These are phyloP conservation scores for Coccyzus lansbergi DNA, from an alignment of 2,797 vertebrate species.

Conservation along the genomic window DNA sequence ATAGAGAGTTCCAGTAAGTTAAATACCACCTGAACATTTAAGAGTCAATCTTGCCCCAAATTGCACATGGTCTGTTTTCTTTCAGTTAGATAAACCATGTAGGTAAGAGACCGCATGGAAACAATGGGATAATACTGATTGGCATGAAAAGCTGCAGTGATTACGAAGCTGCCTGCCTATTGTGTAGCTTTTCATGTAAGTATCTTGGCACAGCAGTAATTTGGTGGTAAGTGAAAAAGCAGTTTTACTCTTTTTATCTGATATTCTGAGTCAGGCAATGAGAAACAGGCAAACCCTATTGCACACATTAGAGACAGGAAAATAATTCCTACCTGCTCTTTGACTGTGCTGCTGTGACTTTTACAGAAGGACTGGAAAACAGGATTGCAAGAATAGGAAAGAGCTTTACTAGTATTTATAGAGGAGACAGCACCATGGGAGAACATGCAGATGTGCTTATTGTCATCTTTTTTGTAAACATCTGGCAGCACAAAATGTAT, in stretches of 20 bases:
- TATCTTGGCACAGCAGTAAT: neutral
- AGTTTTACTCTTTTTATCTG: slow-evolving; percentile 24
- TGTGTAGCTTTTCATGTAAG: neutral
- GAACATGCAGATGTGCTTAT: neutral
- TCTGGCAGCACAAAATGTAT: neutral
- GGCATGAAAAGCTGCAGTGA: slow-evolving; percentile 28
- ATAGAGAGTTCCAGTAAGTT: neutral
- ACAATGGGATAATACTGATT: slow-evolving; percentile 58
- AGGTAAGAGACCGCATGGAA: slow-evolving; percentile 13
- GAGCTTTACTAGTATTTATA: neutral
- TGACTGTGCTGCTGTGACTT: neutral
- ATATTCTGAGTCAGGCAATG: neutral
- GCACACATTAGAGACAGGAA: neutral
- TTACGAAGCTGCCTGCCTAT: neutral
- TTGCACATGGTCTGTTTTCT: slow-evolving; percentile 12
- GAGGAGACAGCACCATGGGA: neutral
- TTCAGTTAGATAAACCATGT: slow-evolving; percentile 40
- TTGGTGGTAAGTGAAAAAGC: neutral
- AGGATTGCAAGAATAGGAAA: neutral
- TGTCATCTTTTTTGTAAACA: neutral
- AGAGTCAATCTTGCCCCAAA: neutral
- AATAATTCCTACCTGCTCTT: neutral
- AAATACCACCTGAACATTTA: neutral
- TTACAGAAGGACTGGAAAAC: neutral
- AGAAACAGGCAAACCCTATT: neutral